Evolutionary conservation across 2,888 invertebrate genomes (phyloP).

Genomic region (Boloria selene): DNA sequence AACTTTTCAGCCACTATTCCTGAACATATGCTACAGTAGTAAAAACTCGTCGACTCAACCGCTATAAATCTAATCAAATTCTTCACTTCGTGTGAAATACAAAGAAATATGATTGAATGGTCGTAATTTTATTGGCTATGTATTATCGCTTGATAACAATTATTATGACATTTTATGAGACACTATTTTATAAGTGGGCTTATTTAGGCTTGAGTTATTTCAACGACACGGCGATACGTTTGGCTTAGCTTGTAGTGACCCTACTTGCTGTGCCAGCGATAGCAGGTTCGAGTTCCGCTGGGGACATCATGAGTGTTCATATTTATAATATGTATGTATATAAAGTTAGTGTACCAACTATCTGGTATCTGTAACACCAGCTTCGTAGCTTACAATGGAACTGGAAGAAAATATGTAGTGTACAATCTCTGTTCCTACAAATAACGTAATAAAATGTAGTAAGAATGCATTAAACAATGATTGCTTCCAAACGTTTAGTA

Average conservation of each 20-base stretch:
- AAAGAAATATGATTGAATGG: conserved; percentile 6
- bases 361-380: no score
- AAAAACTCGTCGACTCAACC: conserved; percentile 18
- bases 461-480: conserved; percentile 11
- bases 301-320: no score
- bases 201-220: no score
- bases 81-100: conserved; percentile 12
- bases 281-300: no score
- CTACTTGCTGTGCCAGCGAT: no score
- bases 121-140: not conserved
- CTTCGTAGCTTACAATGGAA: no score
- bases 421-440: not conserved
- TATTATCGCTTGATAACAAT: not conserved
- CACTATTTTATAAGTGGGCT: not conserved
- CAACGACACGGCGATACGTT: no score
- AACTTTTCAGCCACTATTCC: not conserved
- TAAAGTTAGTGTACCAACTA: no score
- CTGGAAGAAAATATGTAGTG: no score
- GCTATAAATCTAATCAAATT: conserved; percentile 14
- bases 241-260: no score
- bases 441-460: not conserved
- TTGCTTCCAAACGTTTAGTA: conserved; percentile 3
- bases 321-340: no score
- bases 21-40: conserved; percentile 14
- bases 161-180: not conserved